Evolutionary conservation across 2,113 vertebrate genomes (phyloP), one percentile per base, ranked within the genome.

Genomic region (Castor canadensis): DNA sequence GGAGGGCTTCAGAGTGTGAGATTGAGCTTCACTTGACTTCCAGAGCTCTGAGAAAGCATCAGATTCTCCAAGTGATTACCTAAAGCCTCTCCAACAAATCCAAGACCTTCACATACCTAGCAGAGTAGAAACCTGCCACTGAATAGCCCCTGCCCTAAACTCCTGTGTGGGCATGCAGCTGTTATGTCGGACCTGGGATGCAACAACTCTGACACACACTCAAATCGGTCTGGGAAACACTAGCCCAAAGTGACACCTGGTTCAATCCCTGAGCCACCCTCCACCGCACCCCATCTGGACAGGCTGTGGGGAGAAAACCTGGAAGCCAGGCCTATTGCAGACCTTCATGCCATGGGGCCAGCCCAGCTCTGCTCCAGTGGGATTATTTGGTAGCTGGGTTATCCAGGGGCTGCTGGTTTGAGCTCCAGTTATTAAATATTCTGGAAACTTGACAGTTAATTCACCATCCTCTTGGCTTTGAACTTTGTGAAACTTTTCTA

Each of bases 51-150:
- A 40, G 69, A 56, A 89, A 80, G 56, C 66, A 60, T 52, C 40
- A 30, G 8, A 1, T 54, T 64, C 76, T 30, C 38, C 32, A 6
- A 7, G 49, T 77, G 26, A 84, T 81, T 47, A 35, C 47, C 72
- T 49, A 91, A 84, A 24, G 32, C 22, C 30, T 62, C 19, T 58
- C 58, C 16, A 75, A 26, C 6, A 43, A 56, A 64, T 7, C 52
- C 64, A 43, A 72, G 79, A 52, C 77, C 24, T 75, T 28, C 12
- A 24, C 72, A 43, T 11, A 56, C 24, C 40, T 45, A 4, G 22
- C 8, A 2, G 30, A 64, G 32, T 5, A 49, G 7, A 79, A 9
- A n/a, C 10, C 47, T 56, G 3, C 40, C 1, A 0, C 15, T 40
- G 11, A 24, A 54, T 20, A 40, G 10, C n/a, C 56, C 75, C 87